phyloP scores from a whole-genome alignment of 2,888 invertebrate species.

The Drosophila limbata region DNA sequence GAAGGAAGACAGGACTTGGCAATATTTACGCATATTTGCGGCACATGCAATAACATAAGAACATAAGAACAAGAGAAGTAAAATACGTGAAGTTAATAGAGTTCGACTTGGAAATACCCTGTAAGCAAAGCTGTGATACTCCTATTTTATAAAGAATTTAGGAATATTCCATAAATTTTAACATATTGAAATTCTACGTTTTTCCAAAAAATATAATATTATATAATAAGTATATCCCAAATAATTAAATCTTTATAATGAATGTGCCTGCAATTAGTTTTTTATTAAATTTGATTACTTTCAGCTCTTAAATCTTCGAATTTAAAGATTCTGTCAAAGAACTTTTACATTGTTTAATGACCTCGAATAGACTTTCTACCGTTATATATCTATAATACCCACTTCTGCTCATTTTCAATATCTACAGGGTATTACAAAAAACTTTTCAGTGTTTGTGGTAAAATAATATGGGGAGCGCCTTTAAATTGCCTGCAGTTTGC shows the following conservation, averaged over 20 bases:
- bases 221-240: no score
- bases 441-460: slow-evolving; percentile 33
- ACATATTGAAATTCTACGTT: no score
- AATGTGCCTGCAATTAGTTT: no score
- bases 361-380: background rate
- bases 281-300: no score
- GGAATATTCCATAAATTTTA: no score
- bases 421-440: slow-evolving; percentile 2
- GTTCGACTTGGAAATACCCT: background rate
- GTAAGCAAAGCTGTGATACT: background rate
- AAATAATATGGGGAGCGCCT: slow-evolving; percentile 32
- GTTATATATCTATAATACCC: background rate
- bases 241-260: no score
- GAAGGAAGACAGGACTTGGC: slow-evolving; percentile 25
- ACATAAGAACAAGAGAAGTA: background rate
- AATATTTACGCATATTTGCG: slow-evolving; percentile 78
- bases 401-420: background rate
- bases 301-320: background rate
- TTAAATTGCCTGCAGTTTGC: slow-evolving; percentile 48
- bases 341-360: background rate
- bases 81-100: background rate
- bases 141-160: no score
- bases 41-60: slow-evolving; percentile 67
- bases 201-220: no score
- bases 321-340: background rate